Evolutionary conservation across 2,113 vertebrate species (phyloP).

Genomic region (Leucoraja erinaceus): DNA sequence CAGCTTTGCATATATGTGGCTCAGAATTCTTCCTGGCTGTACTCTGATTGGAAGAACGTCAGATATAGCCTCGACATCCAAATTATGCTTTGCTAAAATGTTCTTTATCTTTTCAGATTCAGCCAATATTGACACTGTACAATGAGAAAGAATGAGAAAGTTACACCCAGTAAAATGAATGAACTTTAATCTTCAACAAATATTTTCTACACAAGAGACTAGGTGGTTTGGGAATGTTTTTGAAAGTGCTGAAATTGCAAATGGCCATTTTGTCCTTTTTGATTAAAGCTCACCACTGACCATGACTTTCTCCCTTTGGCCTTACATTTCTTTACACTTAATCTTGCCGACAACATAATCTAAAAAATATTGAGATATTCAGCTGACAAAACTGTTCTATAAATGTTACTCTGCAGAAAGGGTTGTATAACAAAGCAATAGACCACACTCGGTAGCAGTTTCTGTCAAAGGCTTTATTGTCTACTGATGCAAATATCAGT

Average conservation of each 20-base stretch:
- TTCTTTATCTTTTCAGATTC: conserved; percentile 77
- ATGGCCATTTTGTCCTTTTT: neutral
- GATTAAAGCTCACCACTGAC: neutral
- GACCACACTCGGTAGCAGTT: too few species aligned
- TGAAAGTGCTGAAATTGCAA: neutral
- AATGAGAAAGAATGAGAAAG: conserved; percentile 40
- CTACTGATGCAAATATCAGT: too few species aligned
- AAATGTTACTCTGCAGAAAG: too few species aligned
- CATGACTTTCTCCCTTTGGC: too few species aligned
- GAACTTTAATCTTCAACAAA: neutral
- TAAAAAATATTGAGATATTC: too few species aligned
- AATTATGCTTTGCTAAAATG: conserved; percentile 65
- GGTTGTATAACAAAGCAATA: too few species aligned
- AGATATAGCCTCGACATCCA: conserved; percentile 72
- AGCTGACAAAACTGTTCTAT: too few species aligned
- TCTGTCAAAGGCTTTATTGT: too few species aligned
- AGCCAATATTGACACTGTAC: conserved; percentile 79
- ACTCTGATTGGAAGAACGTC: conserved; percentile 79
- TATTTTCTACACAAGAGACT: neutral
- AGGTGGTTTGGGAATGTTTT: neutral
- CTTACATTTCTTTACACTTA: too few species aligned
- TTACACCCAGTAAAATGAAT: conserved; percentile 1
- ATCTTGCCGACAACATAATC: too few species aligned
- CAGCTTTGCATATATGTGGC: conserved; percentile 86
- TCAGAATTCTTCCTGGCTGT: conserved; percentile 87